These are phyloP conservation scores for Spinus pinus DNA, from an alignment of 2,797 vertebrate genomes.

Conservation along the genomic window DNA sequence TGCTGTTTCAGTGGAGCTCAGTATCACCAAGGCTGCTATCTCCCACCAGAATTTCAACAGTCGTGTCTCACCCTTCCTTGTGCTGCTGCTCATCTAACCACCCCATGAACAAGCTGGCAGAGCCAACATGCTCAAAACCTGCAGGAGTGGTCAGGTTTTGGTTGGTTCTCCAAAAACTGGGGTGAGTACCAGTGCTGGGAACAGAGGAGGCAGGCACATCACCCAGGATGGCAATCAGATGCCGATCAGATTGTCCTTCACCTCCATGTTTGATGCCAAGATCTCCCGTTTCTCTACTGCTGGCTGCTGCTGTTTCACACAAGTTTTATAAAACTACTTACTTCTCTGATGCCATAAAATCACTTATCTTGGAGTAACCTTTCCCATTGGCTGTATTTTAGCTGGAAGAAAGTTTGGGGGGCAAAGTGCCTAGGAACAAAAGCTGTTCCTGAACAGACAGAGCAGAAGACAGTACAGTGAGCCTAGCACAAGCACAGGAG, in stretches of 20 bases:
- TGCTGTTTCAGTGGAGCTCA: not conserved
- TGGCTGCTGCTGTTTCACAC: not conserved
- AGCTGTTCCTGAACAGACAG: not conserved
- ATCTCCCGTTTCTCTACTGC: not conserved
- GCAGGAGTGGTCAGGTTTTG: not conserved
- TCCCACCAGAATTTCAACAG: not conserved
- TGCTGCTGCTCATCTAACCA: not conserved
- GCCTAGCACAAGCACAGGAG: not conserved
- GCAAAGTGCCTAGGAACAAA: not conserved
- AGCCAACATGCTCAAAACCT: not conserved
- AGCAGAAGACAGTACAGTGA: not conserved
- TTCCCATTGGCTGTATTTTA: not conserved
- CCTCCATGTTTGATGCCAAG: not conserved
- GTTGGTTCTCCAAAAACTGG: not conserved
- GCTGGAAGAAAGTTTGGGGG: not conserved
- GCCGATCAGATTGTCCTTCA: not conserved
- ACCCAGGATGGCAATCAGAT: not conserved
- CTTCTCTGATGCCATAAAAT: not conserved
- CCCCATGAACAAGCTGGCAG: not conserved
- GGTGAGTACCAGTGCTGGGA: not conserved
- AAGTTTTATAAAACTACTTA: not conserved
- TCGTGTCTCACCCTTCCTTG: not conserved
- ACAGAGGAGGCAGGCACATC: not conserved
- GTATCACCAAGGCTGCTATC: not conserved
- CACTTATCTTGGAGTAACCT: not conserved